Base-by-base conservation (phyloP, 2,888 invertebrate genomes). In the Mesoligia furuncula region DNA sequence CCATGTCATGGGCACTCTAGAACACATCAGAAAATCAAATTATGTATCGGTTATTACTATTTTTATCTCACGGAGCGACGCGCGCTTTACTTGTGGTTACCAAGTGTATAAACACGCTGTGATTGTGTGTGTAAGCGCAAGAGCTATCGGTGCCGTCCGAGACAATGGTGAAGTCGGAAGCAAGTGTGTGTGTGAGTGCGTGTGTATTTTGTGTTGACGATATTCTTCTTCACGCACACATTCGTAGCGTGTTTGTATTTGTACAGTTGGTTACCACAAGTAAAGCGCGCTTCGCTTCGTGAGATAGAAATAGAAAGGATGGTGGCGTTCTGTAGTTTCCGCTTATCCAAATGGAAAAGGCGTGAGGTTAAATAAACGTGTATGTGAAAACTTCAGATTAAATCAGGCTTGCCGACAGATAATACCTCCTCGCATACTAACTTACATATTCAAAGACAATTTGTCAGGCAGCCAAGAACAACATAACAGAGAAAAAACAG, bases 381-480 rank as follows among this genome's bases (percentile, higher is more conserved):
- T 17, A 17, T 61, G 24, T 8, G 8, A 24, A 24, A 62, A 42
- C 8, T 5, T 39, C 15, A 42, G 39, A 82, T 51, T 51, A 83
- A 72, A 81, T 72, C 51, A 39, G 17, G 48, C 67, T 27, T 36
- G 24, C 62, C 57, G 8, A 67, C 73, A 71, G 48, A 68, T 68
- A 57, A 48, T 57, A 71, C 36, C 24, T 24, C 15, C 66, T 64
- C 24, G 45, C 36, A 45, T 59, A 66, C 39, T 42, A 31, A 68
- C 31, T 67, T 64, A 69, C n/a, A 62, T 77, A 77, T 75, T 77
- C 69, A 83, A 75, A 85, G 76, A 36, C 73, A 76, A 81, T 85
- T 73, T 73, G 68, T 79, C 31, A 70, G n/a, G 31, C 67, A 39
- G 42, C 11, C n/a, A 65, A 15, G 31, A 65, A 65, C 27, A 75